phyloP scores from a whole-genome alignment of 2,888 invertebrate species.

The Lucinisca nassula region DNA sequence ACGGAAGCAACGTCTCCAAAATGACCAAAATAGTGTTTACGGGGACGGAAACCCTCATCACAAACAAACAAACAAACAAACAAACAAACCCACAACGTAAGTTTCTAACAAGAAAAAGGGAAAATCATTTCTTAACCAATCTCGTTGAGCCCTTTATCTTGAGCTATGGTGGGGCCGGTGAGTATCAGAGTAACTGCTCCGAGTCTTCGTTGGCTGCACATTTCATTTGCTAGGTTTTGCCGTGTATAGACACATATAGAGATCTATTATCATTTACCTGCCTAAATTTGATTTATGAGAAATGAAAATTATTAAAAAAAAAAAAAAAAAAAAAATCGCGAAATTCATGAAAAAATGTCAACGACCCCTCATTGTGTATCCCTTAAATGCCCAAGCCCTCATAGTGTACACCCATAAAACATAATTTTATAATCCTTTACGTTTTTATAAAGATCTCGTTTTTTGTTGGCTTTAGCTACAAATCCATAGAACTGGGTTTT shows the following conservation, averaged over 20 bases:
- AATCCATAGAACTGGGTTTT: no score
- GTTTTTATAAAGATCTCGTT: no score
- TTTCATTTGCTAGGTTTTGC: no score
- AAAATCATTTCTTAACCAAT: not conserved
- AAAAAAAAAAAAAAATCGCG: not conserved
- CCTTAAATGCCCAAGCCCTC: not conserved
- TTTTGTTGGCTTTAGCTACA: no score
- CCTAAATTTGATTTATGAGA: not conserved
- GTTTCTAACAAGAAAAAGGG: not conserved
- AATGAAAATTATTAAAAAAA: not conserved
- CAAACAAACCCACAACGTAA: no score
- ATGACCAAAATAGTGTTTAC: no score
- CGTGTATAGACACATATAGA: no score
- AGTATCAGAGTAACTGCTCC: not conserved
- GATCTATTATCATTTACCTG: not conserved
- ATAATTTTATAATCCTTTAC: not conserved
- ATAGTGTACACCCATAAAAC: not conserved
- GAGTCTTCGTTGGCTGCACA: not conserved
- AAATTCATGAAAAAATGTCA: not conserved
- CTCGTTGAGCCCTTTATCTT: not conserved
- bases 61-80: no score
- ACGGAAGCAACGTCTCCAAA: no score
- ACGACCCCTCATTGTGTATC: not conserved
- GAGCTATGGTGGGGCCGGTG: not conserved
- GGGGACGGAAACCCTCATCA: no score